Percentiles rank a stretch among this genome's conserved stretches.
Conservation (phyloP, 2,113 vertebrate genomes). For the Elephas maximus region DNA sequence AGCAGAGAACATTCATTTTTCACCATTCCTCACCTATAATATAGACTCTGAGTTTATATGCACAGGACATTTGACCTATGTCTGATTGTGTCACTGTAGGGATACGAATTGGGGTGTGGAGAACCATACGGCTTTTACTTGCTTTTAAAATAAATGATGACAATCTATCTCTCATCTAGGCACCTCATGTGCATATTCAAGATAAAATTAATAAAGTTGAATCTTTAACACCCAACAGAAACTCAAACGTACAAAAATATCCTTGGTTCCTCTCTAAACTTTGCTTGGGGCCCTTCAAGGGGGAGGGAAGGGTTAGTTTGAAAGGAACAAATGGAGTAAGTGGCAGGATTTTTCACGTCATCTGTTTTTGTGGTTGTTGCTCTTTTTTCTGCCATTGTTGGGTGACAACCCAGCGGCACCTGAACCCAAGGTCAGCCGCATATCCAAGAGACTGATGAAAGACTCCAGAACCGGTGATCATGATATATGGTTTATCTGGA, state of each 20-base stretch:
- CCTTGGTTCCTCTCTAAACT: not conserved
- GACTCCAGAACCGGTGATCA: too few relatives aligned
- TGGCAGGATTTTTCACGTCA: not conserved
- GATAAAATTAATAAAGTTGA: not conserved
- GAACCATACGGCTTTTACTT: not conserved
- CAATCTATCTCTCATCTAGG: not conserved
- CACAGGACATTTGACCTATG: not conserved
- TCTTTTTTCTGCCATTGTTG: not conserved
- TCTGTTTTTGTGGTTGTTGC: not conserved
- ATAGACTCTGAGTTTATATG: not conserved
- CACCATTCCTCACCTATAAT: not conserved
- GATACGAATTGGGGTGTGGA: not conserved
- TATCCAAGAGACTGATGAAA: too few relatives aligned
- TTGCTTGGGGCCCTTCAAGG: not conserved
- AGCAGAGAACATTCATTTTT: not conserved
- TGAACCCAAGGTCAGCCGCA: too few relatives aligned
- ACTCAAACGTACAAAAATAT: not conserved
- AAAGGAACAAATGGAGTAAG: not conserved
- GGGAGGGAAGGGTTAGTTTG: too few relatives aligned
- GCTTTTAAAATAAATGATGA: not conserved
- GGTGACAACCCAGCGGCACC: too few relatives aligned
- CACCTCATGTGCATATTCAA: not conserved
- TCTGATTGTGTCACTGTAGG: fast-evolving
- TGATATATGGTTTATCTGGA: too few relatives aligned
- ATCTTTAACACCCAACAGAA: not conserved